Evolutionary conservation across 2,888 invertebrate genomes (phyloP).

Genomic region (Tenthredo amoena): DNA sequence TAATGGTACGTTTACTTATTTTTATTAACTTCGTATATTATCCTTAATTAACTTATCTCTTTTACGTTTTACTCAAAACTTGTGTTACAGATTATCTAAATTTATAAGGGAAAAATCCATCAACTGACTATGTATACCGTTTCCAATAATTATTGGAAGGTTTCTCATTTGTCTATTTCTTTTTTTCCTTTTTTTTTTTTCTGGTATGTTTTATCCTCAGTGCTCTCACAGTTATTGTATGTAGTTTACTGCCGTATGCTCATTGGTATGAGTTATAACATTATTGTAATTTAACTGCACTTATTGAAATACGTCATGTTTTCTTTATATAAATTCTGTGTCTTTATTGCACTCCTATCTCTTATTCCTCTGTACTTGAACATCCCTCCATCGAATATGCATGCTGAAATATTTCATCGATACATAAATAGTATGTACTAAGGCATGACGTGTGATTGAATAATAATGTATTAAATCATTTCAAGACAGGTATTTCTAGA

Average conservation of each 20-base stretch:
- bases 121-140: neutral
- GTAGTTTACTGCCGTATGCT: slow-evolving; percentile 30
- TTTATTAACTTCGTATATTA: neutral
- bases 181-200: neutral
- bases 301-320: slow-evolving; percentile 23
- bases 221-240: neutral
- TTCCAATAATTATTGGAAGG: neutral
- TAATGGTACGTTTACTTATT: neutral
- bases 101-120: neutral
- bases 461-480: neutral
- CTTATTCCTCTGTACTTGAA: neutral
- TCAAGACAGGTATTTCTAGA: neutral
- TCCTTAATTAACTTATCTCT: neutral
- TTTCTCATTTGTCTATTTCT: neutral
- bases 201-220: neutral
- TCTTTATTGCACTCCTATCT: slow-evolving; percentile 2
- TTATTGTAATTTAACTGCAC: slow-evolving; percentile 19
- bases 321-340: slow-evolving; percentile 15
- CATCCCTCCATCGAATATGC: neutral
- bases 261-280: slow-evolving; percentile 28
- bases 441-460: neutral
- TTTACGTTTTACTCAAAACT: neutral
- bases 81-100: neutral
- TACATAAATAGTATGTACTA: neutral
- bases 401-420: neutral